phyloP scores from a whole-genome alignment of 2,113 vertebrate genomes.

The Isurus oxyrinchus region DNA sequence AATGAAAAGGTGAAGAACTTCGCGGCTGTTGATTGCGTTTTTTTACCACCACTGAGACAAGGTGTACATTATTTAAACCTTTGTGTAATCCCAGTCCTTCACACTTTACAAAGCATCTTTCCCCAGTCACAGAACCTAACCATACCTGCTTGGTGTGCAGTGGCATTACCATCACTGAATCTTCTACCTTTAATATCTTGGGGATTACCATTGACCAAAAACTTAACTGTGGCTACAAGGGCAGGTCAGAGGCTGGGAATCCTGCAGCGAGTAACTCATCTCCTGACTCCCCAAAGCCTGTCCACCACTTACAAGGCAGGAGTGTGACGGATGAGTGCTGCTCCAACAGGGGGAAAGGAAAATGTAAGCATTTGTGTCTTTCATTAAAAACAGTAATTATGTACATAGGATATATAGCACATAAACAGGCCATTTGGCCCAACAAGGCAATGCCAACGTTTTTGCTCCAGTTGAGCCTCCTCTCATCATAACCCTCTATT shows the following conservation, averaged over 20 bases:
- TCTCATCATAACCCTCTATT: too few species aligned
- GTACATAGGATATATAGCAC: too few species aligned
- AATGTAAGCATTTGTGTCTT: too few species aligned
- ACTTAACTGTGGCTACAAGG: not conserved
- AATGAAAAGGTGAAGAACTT: not conserved
- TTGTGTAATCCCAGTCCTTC: not conserved
- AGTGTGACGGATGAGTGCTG: too few species aligned
- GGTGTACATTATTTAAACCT: not conserved
- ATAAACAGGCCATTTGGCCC: too few species aligned
- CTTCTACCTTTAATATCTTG: not conserved
- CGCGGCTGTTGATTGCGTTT: constrained; percentile 39
- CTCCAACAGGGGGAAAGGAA: too few species aligned
- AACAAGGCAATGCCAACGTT: too few species aligned
- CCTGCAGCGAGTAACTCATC: not conserved
- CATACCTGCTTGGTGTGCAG: not conserved
- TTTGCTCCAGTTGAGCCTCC: too few species aligned
- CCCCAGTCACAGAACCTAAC: not conserved
- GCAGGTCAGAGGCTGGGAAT: not conserved
- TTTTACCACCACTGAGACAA: not conserved
- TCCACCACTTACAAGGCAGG: too few species aligned
- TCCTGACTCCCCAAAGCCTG: not conserved
- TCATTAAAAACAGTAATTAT: too few species aligned
- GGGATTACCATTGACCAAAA: not conserved
- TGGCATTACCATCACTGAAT: too few species aligned
- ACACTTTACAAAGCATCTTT: not conserved